Evolutionary conservation across 2,888 invertebrate species (phyloP).

Genomic region (Aporophyla nigra): DNA sequence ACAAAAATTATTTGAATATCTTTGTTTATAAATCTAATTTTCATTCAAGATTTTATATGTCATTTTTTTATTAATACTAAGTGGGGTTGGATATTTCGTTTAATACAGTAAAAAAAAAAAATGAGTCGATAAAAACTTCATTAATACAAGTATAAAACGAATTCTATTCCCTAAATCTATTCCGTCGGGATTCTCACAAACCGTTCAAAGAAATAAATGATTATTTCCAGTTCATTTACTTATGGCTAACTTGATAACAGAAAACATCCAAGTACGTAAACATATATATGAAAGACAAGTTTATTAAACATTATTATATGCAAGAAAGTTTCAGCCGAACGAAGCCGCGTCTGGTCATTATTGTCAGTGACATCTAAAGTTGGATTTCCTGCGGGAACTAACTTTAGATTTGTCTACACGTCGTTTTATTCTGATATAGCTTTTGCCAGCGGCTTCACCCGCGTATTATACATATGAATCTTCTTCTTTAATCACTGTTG

Average conservation of each 20-base stretch:
- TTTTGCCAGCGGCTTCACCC: no score
- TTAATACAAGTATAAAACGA: background rate
- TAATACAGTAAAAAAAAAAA: no score
- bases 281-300: background rate
- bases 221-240: no score
- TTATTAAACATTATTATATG: slow-evolving; percentile 14
- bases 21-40: background rate
- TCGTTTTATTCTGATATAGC: no score
- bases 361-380: slow-evolving; percentile 20
- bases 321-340: slow-evolving; percentile 9
- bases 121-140: no score
- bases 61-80: no score
- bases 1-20: slow-evolving; percentile 25
- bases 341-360: slow-evolving; percentile 29
- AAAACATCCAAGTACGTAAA: background rate
- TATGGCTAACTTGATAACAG: background rate
- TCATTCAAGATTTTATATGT: background rate
- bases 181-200: background rate
- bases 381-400: slow-evolving; percentile 22
- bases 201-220: background rate
- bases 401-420: slow-evolving; percentile 6
- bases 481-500: no score
- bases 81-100: background rate
- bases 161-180: background rate
- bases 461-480: no score